Evolutionary conservation across 2,113 vertebrate genomes (phyloP), one percentile per base, ranked within the genome.

Genomic region (Myotis yumanensis): DNA sequence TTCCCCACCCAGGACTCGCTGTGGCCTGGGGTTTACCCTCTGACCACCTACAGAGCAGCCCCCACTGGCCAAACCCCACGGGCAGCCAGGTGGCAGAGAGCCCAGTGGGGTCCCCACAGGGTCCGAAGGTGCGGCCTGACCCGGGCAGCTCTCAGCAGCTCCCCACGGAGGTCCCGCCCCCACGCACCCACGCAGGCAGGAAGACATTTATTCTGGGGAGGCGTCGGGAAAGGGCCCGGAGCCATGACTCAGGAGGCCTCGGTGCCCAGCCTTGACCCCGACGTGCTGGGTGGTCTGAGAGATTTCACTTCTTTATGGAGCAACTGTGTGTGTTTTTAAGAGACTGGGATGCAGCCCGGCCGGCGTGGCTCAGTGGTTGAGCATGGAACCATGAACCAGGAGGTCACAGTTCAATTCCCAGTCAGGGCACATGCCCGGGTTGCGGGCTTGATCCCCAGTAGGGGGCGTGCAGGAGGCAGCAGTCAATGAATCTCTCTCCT

Each of bases 1-100:
- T 12, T 0, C 7, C 14, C 68, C 2, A 17, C 9, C 1, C 3
- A 4, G 64, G 17, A n/a, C 32, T 62, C 17, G 10, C 72, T 1
- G 12, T 5, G n/a, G 18, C 46, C 8, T 7, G 17, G 52, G 6
- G 64, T 23, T 66, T 17, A 12, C 80, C 66, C 57, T 18, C 4
- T 28, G 64, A 14, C 37, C 3, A 0, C 17, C 40, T 22, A 1
- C 30, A 32, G 40, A 69, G 10, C 52, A 5, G 68, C 11, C 66
- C 57, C 52, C 7, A 2, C 5, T 14, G 72, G 32, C 30, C 35
- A 88, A 69, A 23, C 25, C 22, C 83, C 75, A 2, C 0, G 16
- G 51, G 79, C 46, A 57, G 52, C 12, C 23, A 23, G 48, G 14
- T 10, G 69, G 22, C 62, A 57, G 54, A 25, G 57, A 59, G 57